Percentiles rank a stretch among this genome's conserved stretches.
These are phyloP conservation scores for Batillaria attramentaria DNA, from an alignment of 1,140 invertebrate genomes.

Conservation along the genomic window DNA sequence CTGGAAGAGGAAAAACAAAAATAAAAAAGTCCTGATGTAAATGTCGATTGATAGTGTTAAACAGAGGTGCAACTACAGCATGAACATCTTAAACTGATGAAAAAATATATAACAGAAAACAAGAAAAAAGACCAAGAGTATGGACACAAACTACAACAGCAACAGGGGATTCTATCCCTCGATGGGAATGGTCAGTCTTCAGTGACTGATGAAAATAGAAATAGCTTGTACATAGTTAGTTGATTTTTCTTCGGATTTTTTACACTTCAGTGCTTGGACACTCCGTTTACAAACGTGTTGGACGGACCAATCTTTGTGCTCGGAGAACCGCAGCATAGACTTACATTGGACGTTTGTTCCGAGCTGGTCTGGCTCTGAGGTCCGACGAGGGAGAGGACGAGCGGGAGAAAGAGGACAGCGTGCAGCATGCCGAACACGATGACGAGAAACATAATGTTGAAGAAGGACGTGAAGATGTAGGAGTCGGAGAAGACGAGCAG, in stretches of 20 bases:
- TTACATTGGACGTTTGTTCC: neutral
- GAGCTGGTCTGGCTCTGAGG: no score
- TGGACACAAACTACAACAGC: no score
- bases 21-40: no score
- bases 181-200: neutral
- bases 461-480: conserved; percentile 97
- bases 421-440: conserved; percentile 96
- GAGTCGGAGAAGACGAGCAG: conserved; percentile 90
- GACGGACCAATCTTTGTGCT: neutral
- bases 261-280: neutral
- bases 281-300: neutral
- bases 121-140: no score
- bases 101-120: no score
- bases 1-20: no score
- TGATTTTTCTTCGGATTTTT: neutral
- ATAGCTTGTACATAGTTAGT: neutral
- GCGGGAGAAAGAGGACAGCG: conserved; percentile 91
- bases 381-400: conserved; percentile 81
- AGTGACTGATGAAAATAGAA: neutral
- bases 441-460: conserved; percentile 97
- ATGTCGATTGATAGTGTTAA: no score
- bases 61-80: no score
- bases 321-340: neutral
- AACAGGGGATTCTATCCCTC: no score
- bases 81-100: no score